Evolutionary conservation across 2,797 vertebrate genomes (phyloP), one percentile per base, ranked within the genome.

Genomic region (Neopelma chrysocephalum): DNA sequence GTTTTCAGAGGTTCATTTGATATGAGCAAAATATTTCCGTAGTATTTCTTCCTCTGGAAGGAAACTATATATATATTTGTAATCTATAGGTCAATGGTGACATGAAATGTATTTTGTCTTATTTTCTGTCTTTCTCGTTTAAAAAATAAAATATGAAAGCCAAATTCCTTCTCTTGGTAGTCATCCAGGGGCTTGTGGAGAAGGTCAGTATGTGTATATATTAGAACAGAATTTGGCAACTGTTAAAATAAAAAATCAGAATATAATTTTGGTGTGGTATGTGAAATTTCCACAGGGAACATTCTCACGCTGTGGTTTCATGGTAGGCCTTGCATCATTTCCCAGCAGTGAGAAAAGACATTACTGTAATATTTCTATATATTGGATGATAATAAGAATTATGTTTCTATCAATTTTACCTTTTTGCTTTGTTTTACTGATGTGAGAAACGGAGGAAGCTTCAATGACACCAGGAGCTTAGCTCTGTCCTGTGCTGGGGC

Each of bases 21-120:
- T 94, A 85, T 57, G 82, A 95, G 87, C 48, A 82, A 93, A 95
- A 77, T 82, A 62, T 95, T 96, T 90, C 89, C 89, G 79, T 62
- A 31, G 58, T 61, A 48, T 97, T 96, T 97, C 96, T 97, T 96
- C 96, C 89, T 92, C 94, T 96, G 94, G 92, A 88, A 93, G 53
- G 89, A 85, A 89, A 91, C 61, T 73, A 92, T 92, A 89, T 92
- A 94, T 92, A 94, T 89, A 56, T 90, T 76, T 95, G 94, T 95
- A 96, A 94, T 87, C 71, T 92, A 86, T 69, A 91, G 86, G 89
- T 90, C 93, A 92, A 64, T 58, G 84, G 91, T 2, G 2, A 95
- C 84, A 94, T 72, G 72, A 96, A 94, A 96, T 95, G 90, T 96
- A 95, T 96, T 95, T 94, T 94, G 77, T 96, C 83, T 95, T 94